A percentile compares a stretch with the other conserved stretches of the same genome.
Evolutionary conservation across 2,888 invertebrate species (phyloP).

Genomic region (Nephrotoma flavescens): DNA sequence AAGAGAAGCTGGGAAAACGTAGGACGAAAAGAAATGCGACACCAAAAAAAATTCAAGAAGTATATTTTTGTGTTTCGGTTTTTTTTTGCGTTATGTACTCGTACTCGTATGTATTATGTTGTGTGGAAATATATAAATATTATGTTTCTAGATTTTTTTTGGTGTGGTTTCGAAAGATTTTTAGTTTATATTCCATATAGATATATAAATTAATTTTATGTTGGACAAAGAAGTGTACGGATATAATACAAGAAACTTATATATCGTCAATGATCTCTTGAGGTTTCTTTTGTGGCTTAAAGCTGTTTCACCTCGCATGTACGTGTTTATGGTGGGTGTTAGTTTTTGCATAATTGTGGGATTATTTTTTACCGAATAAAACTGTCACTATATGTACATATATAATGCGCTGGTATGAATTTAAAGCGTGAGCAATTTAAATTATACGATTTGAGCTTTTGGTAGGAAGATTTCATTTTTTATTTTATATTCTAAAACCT

Average conservation of each 20-base stretch:
- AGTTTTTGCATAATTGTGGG: neutral
- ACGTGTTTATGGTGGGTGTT: neutral
- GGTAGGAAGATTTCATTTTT: neutral
- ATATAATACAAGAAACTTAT: neutral
- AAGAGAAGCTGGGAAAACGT: neutral
- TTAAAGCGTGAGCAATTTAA: neutral
- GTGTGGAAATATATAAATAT: neutral
- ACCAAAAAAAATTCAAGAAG: neutral
- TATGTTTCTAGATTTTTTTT: neutral
- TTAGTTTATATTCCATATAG: neutral
- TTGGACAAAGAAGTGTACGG: neutral
- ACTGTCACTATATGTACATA: too few relatives aligned
- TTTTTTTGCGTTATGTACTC: neutral
- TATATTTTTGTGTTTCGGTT: neutral
- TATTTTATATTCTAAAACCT: too few relatives aligned
- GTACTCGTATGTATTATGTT: neutral
- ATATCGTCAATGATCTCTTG: neutral
- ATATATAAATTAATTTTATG: neutral
- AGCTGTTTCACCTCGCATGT: neutral
- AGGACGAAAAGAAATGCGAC: neutral
- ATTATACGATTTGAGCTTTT: neutral
- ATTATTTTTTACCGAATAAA: neutral
- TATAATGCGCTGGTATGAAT: neutral
- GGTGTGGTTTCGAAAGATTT: neutral
- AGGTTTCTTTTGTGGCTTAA: neutral